A percentile compares a stretch with the other conserved stretches of the same genome.
Evolutionary conservation across 2,888 invertebrate genomes (phyloP).

Genomic region (Malacosoma neustria): DNA sequence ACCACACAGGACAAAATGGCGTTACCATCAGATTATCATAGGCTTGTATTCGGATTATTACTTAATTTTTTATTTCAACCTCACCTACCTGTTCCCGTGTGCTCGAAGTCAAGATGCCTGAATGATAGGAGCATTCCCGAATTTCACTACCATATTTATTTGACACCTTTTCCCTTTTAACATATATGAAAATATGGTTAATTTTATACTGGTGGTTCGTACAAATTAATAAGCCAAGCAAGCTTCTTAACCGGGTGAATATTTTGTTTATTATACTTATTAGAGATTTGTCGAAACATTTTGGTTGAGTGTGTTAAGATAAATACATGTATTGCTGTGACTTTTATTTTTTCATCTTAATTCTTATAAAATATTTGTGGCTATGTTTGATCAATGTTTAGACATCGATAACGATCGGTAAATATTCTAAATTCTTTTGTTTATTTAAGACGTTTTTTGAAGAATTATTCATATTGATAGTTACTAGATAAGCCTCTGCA

Average conservation of each 20-base stretch:
- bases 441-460: too few relatives aligned
- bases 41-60: conserved; percentile 69
- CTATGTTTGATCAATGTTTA: conserved; percentile 37
- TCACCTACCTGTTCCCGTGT: conserved; percentile 58
- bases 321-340: conserved; percentile 41
- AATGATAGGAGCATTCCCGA: conserved; percentile 45
- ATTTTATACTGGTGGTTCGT: conserved; percentile 26
- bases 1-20: conserved; percentile 74
- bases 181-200: conserved; percentile 15
- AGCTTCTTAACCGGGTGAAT: conserved; percentile 71
- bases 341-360: conserved; percentile 35
- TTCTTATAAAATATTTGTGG: conserved; percentile 44
- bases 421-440: conserved; percentile 1
- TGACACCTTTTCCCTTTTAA: conserved; percentile 21
- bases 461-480: too few relatives aligned
- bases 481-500: too few relatives aligned
- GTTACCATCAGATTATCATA: conserved; percentile 73
- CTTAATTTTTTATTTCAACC: conserved; percentile 56
- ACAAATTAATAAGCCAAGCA: conserved; percentile 67
- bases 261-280: conserved; percentile 69
- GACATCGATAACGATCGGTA: conserved; percentile 20
- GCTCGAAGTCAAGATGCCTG: conserved; percentile 37
- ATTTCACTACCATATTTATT: conserved; percentile 32
- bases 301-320: conserved; percentile 57
- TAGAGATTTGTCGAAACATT: conserved; percentile 70